Conservation (phyloP, 2,888 invertebrate genomes). For the Hirtodrosophila trivittata region DNA sequence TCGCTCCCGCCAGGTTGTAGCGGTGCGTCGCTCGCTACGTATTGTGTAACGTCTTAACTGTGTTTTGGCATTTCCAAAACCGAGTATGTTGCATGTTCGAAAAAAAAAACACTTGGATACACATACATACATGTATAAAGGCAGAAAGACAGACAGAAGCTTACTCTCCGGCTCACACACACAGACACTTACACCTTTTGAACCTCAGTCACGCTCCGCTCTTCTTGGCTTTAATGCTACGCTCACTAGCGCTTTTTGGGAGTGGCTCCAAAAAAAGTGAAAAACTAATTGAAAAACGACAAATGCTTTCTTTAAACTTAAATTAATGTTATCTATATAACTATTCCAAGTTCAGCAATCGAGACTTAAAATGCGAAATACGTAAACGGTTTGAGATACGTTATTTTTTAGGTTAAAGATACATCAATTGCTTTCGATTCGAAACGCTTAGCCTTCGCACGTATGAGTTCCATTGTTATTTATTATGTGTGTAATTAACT, state of each 20-base stretch:
- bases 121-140: constrained; percentile 7
- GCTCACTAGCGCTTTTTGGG: constrained; percentile 65
- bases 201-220: constrained; percentile 41
- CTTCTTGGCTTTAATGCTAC: constrained; percentile 55
- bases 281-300: constrained; percentile 42
- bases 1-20: constrained; percentile 44
- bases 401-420: constrained; percentile 42
- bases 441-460: constrained; percentile 48
- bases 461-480: constrained; percentile 43
- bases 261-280: constrained; percentile 72
- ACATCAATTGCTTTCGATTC: constrained; percentile 5
- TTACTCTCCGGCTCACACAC: constrained; percentile 49
- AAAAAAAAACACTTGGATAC: constrained; percentile 15
- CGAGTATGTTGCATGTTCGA: constrained; percentile 44
- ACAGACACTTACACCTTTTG: constrained; percentile 45
- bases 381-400: neutral
- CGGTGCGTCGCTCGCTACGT: constrained; percentile 18
- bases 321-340: constrained; percentile 11
- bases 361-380: neutral
- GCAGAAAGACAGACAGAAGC: constrained; percentile 24
- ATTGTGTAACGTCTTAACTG: constrained; percentile 76
- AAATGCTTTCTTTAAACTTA: constrained; percentile 34
- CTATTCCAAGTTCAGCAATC: neutral
- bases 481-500: constrained; percentile 45
- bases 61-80: constrained; percentile 75